Conservation (phyloP, 2,113 vertebrate genomes). For the Gavia stellata region DNA sequence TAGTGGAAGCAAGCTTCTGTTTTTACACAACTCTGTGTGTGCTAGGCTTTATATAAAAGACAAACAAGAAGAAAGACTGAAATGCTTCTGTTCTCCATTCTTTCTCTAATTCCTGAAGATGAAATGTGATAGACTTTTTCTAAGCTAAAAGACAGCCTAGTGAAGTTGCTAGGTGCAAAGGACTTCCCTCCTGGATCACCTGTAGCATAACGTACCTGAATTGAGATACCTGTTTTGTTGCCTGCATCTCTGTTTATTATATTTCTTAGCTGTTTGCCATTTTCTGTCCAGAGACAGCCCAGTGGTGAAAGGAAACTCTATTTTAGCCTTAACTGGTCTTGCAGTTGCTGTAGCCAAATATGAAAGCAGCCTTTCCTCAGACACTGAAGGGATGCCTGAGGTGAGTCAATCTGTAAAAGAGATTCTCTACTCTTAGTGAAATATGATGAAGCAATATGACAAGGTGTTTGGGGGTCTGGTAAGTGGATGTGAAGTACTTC, state of each 20-base stretch:
- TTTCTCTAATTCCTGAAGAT: background rate
- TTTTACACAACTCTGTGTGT: background rate
- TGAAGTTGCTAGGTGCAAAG: background rate
- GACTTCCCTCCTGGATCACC: background rate
- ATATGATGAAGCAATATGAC: background rate
- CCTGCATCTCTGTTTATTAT: background rate
- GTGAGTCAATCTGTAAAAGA: constrained; percentile 66
- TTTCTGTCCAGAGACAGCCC: constrained; percentile 84
- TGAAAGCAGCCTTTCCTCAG: constrained; percentile 83
- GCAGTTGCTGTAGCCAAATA: constrained; percentile 84
- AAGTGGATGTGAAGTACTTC: background rate
- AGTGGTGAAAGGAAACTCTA: constrained; percentile 91
- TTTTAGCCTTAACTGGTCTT: constrained; percentile 89
- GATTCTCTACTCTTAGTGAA: background rate
- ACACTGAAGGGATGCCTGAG: constrained; percentile 70
- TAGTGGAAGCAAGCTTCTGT: background rate
- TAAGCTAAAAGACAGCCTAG: background rate
- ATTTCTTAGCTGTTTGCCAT: background rate
- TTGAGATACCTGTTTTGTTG: background rate
- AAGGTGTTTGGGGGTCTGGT: background rate
- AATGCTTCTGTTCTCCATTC: background rate
- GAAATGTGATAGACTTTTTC: background rate
- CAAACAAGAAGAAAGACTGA: background rate
- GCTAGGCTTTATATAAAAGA: background rate
- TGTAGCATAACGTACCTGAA: background rate